Base-by-base conservation (phyloP, 2,113 vertebrate genomes). In the Laterallus jamaicensis region DNA sequence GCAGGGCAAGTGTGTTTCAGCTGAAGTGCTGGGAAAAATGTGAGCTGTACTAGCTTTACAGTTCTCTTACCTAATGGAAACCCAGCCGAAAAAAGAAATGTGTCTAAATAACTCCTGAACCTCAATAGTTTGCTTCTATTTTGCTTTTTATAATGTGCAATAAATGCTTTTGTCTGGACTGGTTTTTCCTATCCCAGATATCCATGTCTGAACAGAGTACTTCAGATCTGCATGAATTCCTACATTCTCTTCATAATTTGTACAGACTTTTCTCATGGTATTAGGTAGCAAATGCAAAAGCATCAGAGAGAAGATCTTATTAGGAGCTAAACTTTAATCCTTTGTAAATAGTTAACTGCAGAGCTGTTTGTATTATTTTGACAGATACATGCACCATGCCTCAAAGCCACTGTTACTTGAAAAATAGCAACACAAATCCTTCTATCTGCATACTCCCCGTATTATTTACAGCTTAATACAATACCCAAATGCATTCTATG, bases 251-350 rank as follows among this genome's bases (percentile, higher is more conserved):
- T 91, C 39, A n/a, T 60, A 85, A 92, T 91, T 91, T 85, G 56
- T 84, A 84, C 74, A 76, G 91, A 79, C 69, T 86, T 88, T 89
- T 89, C 59, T 92, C 62, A 16, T 74, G 64, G 85, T 73, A 80
- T 90, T 87, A 89, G 59, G 74, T 40, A 95, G 88, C 12, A 91
- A 95, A 91, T 71, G 62, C 35, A 73, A 88, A 93, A 92, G 49
- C 39, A 91, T 94, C 75, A 82, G 69, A 92, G 56, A 88, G 80
- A 86, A 86, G 88, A 86, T 96, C 91, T 94, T 95, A 94, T 79
- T 92, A 92, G 86, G 31, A 95, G 88, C 77, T 96, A 92, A 94
- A 92, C 60, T 93, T 93, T 93, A 96, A 94, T 96, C 79, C 83
- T 92, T 86, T 89, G 80, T 92, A 96, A 96, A 90, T 67, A 94